Conservation (phyloP, 1,140 invertebrate genomes). For the Trichonephila inaurata region DNA sequence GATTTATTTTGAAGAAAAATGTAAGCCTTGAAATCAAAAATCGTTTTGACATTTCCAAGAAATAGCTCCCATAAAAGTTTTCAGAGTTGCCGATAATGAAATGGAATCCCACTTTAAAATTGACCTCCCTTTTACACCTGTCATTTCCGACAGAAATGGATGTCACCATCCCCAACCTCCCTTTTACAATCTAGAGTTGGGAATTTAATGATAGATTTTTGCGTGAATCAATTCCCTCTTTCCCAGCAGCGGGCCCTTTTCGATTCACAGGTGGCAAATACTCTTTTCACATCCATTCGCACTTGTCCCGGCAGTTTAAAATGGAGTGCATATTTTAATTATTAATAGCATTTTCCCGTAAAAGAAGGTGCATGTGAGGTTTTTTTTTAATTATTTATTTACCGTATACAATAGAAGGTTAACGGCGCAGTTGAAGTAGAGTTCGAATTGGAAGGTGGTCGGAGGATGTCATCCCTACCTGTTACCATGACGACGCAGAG, state of each 20-base stretch:
- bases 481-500: constrained; percentile 66
- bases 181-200: not conserved
- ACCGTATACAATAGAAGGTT: constrained; percentile 8
- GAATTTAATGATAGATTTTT: constrained; percentile 9
- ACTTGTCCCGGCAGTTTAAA: not conserved
- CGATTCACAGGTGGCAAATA: constrained; percentile 25
- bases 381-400: constrained; percentile 52
- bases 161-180: not conserved
- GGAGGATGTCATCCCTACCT: constrained; percentile 70
- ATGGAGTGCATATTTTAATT: not conserved
- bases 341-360: not conserved
- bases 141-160: not conserved
- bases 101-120: not conserved
- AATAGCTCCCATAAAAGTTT: not conserved
- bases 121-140: not conserved
- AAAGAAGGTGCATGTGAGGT: not conserved
- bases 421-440: constrained; percentile 17
- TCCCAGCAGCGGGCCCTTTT: not conserved
- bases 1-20: too few species aligned
- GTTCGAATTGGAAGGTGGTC: constrained; percentile 32
- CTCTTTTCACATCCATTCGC: not conserved
- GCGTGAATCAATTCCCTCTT: not conserved
- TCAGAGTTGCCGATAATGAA: not conserved
- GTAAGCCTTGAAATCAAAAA: too few species aligned
- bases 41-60: too few species aligned